phyloP scores from a whole-genome alignment of 1,140 invertebrate genomes.

The Drosophila dunni region DNA sequence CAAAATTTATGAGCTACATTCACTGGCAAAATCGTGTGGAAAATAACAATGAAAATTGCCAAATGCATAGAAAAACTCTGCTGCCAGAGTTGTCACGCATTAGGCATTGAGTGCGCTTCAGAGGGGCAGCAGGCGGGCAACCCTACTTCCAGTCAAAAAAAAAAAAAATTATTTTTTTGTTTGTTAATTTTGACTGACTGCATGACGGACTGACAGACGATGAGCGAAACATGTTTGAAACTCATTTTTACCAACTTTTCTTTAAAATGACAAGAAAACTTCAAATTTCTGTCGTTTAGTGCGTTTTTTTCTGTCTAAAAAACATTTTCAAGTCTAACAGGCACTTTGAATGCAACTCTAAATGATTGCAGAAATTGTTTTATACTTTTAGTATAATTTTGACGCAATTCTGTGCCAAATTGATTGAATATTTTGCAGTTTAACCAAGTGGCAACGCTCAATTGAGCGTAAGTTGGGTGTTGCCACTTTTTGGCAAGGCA shows the following conservation, averaged over 20 bases:
- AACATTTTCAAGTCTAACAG: slow-evolving; percentile 10
- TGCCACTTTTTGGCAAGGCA: too few relatives aligned
- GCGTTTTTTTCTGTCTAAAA: not conserved
- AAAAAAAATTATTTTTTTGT: slow-evolving; percentile 24
- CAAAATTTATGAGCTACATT: slow-evolving; percentile 72
- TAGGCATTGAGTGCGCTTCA: not conserved
- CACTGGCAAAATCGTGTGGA: slow-evolving; percentile 71
- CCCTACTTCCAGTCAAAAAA: not conserved
- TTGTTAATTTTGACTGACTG: slow-evolving; percentile 26
- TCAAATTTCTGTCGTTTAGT: not conserved
- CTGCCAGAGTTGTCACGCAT: slow-evolving; percentile 23
- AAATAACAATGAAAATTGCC: slow-evolving; percentile 73
- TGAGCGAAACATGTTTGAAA: slow-evolving; percentile 1
- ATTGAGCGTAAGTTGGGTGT: not conserved
- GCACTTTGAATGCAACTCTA: not conserved
- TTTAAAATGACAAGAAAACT: not conserved
- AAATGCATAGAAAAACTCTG: slow-evolving; percentile 31
- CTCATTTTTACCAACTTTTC: slow-evolving; percentile 18
- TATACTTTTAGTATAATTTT: not conserved
- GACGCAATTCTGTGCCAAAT: not conserved
- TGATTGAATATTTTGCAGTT: not conserved
- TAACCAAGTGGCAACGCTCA: not conserved
- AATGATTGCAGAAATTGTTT: not conserved
- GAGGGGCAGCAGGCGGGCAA: too few relatives aligned
- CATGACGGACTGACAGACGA: slow-evolving; percentile 20